These are phyloP conservation scores for Leptinotarsa tumamoca DNA, from an alignment of 2,888 invertebrate species.

Conservation along the genomic window DNA sequence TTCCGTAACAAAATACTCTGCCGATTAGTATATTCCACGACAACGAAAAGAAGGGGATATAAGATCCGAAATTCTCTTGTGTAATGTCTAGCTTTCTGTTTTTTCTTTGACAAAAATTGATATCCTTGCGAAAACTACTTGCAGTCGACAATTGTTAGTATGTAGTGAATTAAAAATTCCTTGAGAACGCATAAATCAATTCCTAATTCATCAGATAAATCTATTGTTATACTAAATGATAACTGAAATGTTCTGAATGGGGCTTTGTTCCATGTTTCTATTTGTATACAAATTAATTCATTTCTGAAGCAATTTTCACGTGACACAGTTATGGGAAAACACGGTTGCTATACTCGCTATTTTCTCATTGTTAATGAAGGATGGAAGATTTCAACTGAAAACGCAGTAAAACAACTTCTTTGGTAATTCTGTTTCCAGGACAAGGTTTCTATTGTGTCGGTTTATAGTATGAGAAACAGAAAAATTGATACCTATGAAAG, in stretches of 20 bases:
- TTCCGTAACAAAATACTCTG: too few species aligned
- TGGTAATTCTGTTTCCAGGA: slow-evolving; percentile 2
- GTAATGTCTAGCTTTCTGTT: too few species aligned
- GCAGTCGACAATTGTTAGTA: not conserved
- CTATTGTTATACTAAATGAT: slow-evolving; percentile 2
- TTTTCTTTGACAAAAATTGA: too few species aligned
- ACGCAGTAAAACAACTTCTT: not conserved
- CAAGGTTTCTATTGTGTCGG: slow-evolving; percentile 10
- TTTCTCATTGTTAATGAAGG: not conserved
- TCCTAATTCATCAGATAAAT: not conserved
- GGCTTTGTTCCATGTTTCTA: slow-evolving; percentile 13
- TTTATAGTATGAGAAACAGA: not conserved
- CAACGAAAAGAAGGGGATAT: too few species aligned
- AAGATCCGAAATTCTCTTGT: too few species aligned
- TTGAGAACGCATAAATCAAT: slow-evolving; percentile 11
- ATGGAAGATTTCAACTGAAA: slow-evolving; percentile 5
- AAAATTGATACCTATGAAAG: not conserved
- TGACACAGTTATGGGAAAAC: slow-evolving; percentile 2
- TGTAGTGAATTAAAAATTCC: not conserved
- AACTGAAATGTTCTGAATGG: slow-evolving; percentile 11
- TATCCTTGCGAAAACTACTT: not conserved
- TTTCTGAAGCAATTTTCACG: slow-evolving; percentile 9
- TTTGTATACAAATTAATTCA: not conserved
- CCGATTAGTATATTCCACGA: too few species aligned
- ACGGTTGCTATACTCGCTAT: not conserved